phyloP scores from a whole-genome alignment of 2,888 invertebrate genomes.

The Morpho helenor region DNA sequence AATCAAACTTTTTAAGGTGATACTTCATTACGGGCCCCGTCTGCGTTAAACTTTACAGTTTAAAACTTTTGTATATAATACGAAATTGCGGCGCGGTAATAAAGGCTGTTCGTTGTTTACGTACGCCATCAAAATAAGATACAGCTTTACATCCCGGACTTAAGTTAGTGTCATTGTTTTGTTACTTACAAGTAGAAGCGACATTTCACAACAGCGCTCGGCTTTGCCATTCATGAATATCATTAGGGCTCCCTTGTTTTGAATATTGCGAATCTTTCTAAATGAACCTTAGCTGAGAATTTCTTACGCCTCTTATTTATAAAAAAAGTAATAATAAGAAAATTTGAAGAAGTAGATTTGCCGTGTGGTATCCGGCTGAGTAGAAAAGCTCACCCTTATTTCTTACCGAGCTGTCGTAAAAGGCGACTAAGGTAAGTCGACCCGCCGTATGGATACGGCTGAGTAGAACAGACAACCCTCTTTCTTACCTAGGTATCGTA shows the following conservation, averaged over 20 bases:
- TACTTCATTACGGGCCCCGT: constrained; percentile 44
- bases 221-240: constrained; percentile 74
- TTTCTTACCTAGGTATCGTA: no score
- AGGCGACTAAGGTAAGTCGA: no score
- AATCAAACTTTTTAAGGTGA: constrained; percentile 42
- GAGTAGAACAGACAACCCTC: no score
- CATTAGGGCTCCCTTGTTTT: constrained; percentile 67
- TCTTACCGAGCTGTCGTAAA: no score
- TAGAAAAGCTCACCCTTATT: no score
- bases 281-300: constrained; percentile 54
- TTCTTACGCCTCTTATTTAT: constrained; percentile 38
- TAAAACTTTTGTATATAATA: constrained; percentile 56
- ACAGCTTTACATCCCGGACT: constrained; percentile 65
- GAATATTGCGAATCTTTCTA: constrained; percentile 57
- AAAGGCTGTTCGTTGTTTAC: constrained; percentile 66
- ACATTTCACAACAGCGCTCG: constrained; percentile 65
- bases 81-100: constrained; percentile 50
- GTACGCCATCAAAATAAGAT: constrained; percentile 66
- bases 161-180: constrained; percentile 75
- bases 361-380: no score
- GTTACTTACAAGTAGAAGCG: constrained; percentile 71
- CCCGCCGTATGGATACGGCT: no score
- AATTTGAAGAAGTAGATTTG: no score
- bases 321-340: no score
- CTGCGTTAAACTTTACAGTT: constrained; percentile 46